phyloP scores from a whole-genome alignment of 1,140 invertebrate genomes.

The Gryon sp. region DNA sequence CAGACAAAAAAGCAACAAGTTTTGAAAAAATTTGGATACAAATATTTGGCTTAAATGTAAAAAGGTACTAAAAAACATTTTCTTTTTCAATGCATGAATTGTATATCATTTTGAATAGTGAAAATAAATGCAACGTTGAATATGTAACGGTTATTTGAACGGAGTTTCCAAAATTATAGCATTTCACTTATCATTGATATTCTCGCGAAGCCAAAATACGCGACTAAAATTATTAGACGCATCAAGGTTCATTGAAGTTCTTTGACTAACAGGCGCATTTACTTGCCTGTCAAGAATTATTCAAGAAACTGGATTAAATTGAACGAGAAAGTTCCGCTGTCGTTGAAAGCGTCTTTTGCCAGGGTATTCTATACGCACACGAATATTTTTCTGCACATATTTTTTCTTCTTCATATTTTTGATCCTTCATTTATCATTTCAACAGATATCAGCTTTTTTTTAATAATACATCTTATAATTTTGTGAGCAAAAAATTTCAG shows the following conservation, averaged over 20 bases:
- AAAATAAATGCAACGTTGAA: neutral
- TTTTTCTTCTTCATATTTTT: too few species aligned
- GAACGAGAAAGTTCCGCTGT: constrained; percentile 77
- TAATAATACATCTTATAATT: too few species aligned
- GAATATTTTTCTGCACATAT: constrained; percentile 46
- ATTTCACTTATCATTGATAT: constrained; percentile 50
- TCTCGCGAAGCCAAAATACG: constrained; percentile 34
- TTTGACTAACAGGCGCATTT: constrained; percentile 38
- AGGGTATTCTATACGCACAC: constrained; percentile 40
- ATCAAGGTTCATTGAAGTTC: constrained; percentile 54
- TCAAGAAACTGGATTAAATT: constrained; percentile 77
- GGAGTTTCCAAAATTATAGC: constrained; percentile 30
- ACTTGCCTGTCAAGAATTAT: constrained; percentile 69
- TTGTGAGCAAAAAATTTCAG: too few species aligned
- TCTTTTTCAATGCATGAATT: too few species aligned
- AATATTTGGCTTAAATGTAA: too few species aligned
- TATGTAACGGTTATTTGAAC: too few species aligned
- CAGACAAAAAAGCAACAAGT: too few species aligned
- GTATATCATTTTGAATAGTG: too few species aligned
- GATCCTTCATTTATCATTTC: too few species aligned
- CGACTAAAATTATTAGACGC: constrained; percentile 50
- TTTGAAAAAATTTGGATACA: too few species aligned
- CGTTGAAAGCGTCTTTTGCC: constrained; percentile 69
- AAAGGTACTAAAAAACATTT: too few species aligned
- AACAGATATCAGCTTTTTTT: too few species aligned